Conservation (phyloP, 2,113 vertebrate genomes). For the Dunckerocampus dactyliophorus region DNA sequence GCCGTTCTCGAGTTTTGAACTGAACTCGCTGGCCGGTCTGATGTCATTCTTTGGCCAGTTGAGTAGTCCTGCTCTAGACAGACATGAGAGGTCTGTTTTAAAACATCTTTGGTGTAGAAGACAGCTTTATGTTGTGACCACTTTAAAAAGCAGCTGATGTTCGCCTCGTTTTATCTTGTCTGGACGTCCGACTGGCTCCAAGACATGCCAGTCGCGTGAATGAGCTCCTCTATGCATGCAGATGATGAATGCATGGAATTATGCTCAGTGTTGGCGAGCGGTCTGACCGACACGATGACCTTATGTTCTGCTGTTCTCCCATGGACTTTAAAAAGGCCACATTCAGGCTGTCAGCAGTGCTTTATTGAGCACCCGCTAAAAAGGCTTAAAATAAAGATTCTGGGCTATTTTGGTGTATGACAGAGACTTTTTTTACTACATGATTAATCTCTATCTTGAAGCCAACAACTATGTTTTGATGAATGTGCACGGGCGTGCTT, state of each 20-base stretch:
- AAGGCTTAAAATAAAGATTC: slow-evolving; percentile 1
- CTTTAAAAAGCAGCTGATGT: slow-evolving; percentile 51
- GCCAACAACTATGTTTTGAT: slow-evolving; percentile 29
- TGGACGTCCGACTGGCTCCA: slow-evolving; percentile 24
- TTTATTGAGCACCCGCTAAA: slow-evolving; percentile 10
- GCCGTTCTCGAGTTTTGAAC: no score
- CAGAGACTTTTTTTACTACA: slow-evolving; percentile 16
- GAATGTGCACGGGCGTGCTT: slow-evolving; percentile 37
- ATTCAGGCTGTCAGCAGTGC: slow-evolving; percentile 5
- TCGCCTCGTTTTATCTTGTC: slow-evolving; percentile 51
- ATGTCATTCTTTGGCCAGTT: no score
- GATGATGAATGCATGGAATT: slow-evolving; percentile 44
- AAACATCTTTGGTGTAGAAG: slow-evolving; percentile 22
- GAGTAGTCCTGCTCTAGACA: no score
- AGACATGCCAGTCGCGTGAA: slow-evolving; percentile 23
- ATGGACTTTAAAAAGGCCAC: slow-evolving; percentile 11
- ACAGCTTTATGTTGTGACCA: slow-evolving; percentile 65
- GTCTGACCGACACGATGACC: slow-evolving; percentile 25
- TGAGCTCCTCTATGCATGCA: slow-evolving; percentile 43
- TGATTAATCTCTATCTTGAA: slow-evolving; percentile 31
- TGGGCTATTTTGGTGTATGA: slow-evolving; percentile 24
- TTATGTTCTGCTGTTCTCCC: slow-evolving; percentile 16
- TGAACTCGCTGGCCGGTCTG: no score
- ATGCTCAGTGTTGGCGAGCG: slow-evolving; percentile 10
- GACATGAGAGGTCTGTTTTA: neutral